Evolutionary conservation across 2,797 vertebrate species (phyloP).

Genomic region (Propithecus perrieri): DNA sequence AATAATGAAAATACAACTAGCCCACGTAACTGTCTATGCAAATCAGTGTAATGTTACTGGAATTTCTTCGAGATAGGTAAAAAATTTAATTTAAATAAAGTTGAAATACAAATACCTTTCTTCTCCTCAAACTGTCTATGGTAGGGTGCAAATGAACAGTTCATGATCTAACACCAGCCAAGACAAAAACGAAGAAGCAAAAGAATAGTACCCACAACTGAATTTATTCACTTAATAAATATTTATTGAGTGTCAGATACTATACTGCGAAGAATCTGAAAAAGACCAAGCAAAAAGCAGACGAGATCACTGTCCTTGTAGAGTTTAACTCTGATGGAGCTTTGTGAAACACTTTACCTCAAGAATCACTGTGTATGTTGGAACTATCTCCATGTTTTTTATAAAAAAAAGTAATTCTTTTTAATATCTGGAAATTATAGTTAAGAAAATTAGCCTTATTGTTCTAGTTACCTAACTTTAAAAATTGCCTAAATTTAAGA

Average conservation of each 20-base stretch:
- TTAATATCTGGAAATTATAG: constrained; percentile 5
- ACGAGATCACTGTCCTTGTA: not conserved
- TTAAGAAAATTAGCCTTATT: constrained; percentile 18
- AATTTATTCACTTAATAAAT: constrained; percentile 27
- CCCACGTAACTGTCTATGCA: not conserved
- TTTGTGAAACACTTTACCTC: not conserved
- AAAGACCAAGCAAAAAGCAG: not conserved
- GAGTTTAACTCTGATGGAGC: not conserved
- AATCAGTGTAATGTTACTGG: not conserved
- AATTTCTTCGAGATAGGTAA: constrained; percentile 18
- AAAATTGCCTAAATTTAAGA: constrained; percentile 19
- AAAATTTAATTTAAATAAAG: constrained; percentile 10
- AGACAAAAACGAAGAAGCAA: constrained; percentile 41
- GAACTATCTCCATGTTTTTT: not conserved
- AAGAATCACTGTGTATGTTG: not conserved
- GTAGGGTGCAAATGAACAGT: not conserved
- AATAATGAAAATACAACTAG: not conserved
- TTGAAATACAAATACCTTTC: not conserved
- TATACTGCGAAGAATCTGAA: not conserved
- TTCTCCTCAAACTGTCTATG: not conserved
- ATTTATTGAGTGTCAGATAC: not conserved
- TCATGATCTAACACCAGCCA: not conserved
- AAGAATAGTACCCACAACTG: not conserved
- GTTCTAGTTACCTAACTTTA: not conserved
- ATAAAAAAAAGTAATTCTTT: not conserved